These are phyloP conservation scores for Sinocyclocheilus anophthalmus DNA, from an alignment of 2,113 vertebrate genomes.

Conservation along the genomic window DNA sequence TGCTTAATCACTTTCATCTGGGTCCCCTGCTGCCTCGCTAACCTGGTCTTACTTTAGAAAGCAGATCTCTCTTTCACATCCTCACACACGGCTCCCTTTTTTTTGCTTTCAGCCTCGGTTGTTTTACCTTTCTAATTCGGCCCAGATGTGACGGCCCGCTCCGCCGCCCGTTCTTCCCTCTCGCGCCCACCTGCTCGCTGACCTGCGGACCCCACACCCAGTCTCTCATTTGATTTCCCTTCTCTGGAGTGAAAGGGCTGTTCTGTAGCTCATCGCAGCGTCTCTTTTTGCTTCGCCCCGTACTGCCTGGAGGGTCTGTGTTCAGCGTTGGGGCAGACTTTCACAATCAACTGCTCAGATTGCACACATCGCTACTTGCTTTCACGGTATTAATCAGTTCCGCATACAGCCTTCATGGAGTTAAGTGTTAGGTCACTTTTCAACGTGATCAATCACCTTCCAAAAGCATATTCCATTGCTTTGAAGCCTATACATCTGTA, in stretches of 20 bases:
- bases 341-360: no score
- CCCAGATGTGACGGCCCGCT: constrained; percentile 74
- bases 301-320: constrained; percentile 66
- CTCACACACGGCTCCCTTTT: constrained; percentile 67
- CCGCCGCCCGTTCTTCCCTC: constrained; percentile 63
- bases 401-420: no score
- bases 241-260: constrained; percentile 70
- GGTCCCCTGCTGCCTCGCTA: constrained; percentile 72
- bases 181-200: constrained; percentile 78
- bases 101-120: constrained; percentile 48
- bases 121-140: constrained; percentile 76
- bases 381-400: no score
- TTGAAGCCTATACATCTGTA: no score
- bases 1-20: constrained; percentile 79
- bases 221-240: constrained; percentile 73
- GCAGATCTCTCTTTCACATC: constrained; percentile 75
- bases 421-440: no score
- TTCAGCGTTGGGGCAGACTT: constrained; percentile 60
- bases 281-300: constrained; percentile 39
- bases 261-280: constrained; percentile 63
- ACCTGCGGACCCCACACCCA: constrained; percentile 69
- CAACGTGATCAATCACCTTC: no score
- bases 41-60: constrained; percentile 77
- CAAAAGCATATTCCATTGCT: no score
- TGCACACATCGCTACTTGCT: no score